Percentiles rank a stretch among this genome's conserved stretches.
Conservation (phyloP, 2,113 vertebrate genomes). For the Sinocyclocheilus grahami region DNA sequence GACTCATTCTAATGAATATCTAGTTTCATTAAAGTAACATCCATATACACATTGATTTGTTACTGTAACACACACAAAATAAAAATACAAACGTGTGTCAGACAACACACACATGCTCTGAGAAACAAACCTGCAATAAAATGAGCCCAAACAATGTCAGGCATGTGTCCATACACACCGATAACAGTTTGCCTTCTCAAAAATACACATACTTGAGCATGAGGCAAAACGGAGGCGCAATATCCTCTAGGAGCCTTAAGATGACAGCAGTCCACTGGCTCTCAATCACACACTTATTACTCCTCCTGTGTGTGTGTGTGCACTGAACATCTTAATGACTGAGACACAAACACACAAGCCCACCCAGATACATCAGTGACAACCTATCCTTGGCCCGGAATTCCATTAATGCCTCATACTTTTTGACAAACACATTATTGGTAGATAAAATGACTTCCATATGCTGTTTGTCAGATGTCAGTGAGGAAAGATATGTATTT, state of each 20-base stretch:
- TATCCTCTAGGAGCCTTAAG: conserved; percentile 74
- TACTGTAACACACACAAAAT: neutral
- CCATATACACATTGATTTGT: neutral
- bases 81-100: neutral
- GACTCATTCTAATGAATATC: neutral
- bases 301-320: neutral
- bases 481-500: conserved; percentile 81
- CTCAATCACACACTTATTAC: too few species aligned
- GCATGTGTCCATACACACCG: neutral
- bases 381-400: conserved; percentile 73
- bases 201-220: conserved; percentile 54
- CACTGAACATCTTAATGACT: conserved; percentile 62
- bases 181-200: conserved; percentile 32
- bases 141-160: neutral
- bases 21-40: neutral
- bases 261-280: conserved; percentile 40
- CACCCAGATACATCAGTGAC: conserved; percentile 73
- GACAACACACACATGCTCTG: neutral
- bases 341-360: conserved; percentile 53
- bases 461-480: conserved; percentile 90
- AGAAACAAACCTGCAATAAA: neutral
- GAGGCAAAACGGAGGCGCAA: conserved; percentile 65
- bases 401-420: conserved; percentile 79
- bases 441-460: conserved; percentile 85
- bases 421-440: conserved; percentile 85